Base-by-base conservation (phyloP, 2,888 invertebrate species). In the Ecdyonurus torrentis region DNA sequence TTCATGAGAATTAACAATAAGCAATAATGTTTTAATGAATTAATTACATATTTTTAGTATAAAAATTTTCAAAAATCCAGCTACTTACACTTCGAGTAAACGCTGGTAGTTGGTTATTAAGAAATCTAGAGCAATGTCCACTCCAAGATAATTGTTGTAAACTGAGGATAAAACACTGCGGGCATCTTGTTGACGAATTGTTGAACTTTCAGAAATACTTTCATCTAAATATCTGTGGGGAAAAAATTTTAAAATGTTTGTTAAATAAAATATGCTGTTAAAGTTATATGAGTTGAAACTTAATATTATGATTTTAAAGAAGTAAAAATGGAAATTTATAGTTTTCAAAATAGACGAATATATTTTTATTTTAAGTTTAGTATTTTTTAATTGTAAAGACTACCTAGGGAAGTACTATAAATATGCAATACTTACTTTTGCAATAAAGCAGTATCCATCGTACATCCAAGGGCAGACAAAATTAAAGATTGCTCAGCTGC, bases 81-180 rank as follows among this genome's bases (percentile, higher is more conserved):
- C n/a, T 37, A 37, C 37, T 67, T 64, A 70, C 70, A 66, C 66
- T 3, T 63, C 25, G n/a, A 67, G 72, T 72, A 79, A 72, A 25
- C 70, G 72, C 10, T 70, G 65, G 61, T 76, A 75, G 52, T 79
- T 72, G 0, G 69, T 63, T 0, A 70, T 66, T 1, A 84, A 69
- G 69, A 84, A 85, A 1, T 76, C 73, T 2, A 82, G 71, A 7
- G 79, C 79, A 0, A 75, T 65, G 2, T 73, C 64, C 0, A 82
- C 75, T 60, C 83, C 83, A 66, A 75, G 75, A 59, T 79, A 77
- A 67, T 80, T 82, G 63, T 79, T 71, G 52, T 83, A 75, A 0
- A 83, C 78, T 3, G 79, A 76, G 0, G 73, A 65, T 67, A 81
- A 70, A 60, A 76, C 79, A 63, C 71, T 74, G 0, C 70, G 64